These are phyloP conservation scores for Pseudorasbora parva DNA, from an alignment of 2,113 vertebrate species.

Conservation along the genomic window DNA sequence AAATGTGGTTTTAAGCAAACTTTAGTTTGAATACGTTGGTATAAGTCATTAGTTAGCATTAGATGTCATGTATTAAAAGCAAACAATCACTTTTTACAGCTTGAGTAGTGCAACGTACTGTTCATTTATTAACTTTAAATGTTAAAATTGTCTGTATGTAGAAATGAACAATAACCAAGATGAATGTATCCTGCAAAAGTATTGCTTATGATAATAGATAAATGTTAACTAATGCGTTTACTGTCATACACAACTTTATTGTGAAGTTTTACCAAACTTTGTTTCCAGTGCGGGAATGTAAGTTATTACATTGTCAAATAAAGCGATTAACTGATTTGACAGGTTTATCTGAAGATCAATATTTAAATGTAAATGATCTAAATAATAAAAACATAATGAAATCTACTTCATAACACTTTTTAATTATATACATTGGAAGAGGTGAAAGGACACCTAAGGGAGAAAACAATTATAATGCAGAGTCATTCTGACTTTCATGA, in stretches of 20 bases:
- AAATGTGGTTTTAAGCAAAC: not conserved
- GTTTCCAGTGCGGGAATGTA: not conserved
- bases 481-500: conserved; percentile 18
- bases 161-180: not conserved
- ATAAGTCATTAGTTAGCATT: not conserved
- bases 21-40: not conserved
- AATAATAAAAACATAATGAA: too few relatives aligned
- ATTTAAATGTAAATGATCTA: not conserved
- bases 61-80: not conserved
- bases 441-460: not conserved
- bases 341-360: not conserved
- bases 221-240: not conserved
- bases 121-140: not conserved
- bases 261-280: not conserved
- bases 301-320: not conserved
- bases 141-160: not conserved
- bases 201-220: not conserved
- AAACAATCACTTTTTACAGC: not conserved
- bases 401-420: too few relatives aligned
- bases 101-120: not conserved
- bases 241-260: not conserved
- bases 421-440: not conserved
- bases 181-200: not conserved
- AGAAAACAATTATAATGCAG: not conserved
- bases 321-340: not conserved